Evolutionary conservation across 2,113 vertebrate species (phyloP).

Genomic region (Actenoides hombroni): DNA sequence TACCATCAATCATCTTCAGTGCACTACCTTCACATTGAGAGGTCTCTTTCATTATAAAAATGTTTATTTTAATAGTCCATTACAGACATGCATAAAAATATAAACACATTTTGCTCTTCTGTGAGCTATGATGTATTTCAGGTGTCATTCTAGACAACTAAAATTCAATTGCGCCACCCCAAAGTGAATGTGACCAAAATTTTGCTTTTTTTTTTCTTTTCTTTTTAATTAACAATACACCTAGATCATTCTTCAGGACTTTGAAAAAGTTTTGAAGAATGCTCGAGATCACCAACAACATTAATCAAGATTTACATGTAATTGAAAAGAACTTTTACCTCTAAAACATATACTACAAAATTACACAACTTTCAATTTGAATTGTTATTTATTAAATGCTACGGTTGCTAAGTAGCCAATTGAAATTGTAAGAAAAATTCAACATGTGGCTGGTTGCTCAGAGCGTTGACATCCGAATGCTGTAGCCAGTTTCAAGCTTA

Average conservation of each 20-base stretch:
- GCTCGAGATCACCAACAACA: not conserved
- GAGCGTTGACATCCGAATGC: not conserved
- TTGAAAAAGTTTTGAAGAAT: conserved; percentile 16
- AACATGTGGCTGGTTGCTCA: not conserved
- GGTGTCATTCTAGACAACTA: not conserved
- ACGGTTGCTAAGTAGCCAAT: conserved; percentile 14
- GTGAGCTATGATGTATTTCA: not conserved
- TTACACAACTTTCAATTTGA: not conserved
- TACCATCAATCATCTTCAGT: not conserved
- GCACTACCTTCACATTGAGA: not conserved
- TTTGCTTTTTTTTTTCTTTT: not conserved
- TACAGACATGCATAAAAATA: not conserved
- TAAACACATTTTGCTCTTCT: not conserved
- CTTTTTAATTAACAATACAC: not conserved
- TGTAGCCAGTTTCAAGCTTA: not conserved
- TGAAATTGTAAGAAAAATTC: conserved; percentile 41
- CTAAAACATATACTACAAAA: not conserved
- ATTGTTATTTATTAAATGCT: not conserved
- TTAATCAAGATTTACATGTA: not conserved
- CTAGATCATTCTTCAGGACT: not conserved
- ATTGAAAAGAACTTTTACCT: not conserved
- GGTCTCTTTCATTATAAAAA: not conserved
- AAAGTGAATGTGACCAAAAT: not conserved
- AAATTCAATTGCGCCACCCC: not conserved
- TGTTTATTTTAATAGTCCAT: not conserved